These are phyloP conservation scores for Acleris emargana DNA, from an alignment of 2,888 invertebrate species.

Conservation along the genomic window DNA sequence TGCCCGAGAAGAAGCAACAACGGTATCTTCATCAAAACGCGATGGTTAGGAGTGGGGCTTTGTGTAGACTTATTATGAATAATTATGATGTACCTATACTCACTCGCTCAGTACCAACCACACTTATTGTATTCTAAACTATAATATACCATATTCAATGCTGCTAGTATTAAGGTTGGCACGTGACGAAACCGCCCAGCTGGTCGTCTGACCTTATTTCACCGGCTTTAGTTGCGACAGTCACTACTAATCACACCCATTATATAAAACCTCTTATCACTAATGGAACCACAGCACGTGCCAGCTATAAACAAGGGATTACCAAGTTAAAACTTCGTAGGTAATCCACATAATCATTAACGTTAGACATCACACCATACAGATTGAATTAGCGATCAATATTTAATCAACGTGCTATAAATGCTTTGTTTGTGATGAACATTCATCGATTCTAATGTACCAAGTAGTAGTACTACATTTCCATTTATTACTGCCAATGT, in stretches of 20 bases:
- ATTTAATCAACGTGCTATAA: constrained; percentile 16
- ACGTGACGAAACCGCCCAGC: constrained; percentile 3
- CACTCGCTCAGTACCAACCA: too few relatives aligned
- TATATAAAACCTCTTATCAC: constrained; percentile 22
- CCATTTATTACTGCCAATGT: too few relatives aligned
- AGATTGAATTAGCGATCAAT: constrained; percentile 9
- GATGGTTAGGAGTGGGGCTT: too few relatives aligned
- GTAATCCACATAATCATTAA: constrained; percentile 9
- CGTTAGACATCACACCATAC: constrained; percentile 7
- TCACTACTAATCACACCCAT: constrained; percentile 10
- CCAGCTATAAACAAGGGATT: constrained; percentile 4
- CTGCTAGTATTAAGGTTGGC: not conserved
- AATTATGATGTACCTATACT: too few relatives aligned
- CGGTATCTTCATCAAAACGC: too few relatives aligned
- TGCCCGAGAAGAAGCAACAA: too few relatives aligned
- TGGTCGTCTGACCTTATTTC: constrained; percentile 13
- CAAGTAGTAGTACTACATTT: not conserved
- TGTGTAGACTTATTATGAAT: too few relatives aligned
- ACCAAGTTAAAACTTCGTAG: constrained; percentile 3
- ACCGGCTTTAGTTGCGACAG: constrained; percentile 13
- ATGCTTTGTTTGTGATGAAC: constrained; percentile 2
- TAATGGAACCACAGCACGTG: constrained; percentile 10
- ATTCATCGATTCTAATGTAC: constrained; percentile 3
- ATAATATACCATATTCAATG: too few relatives aligned
- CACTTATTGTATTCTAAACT: too few relatives aligned